Conservation (phyloP, 2,113 vertebrate species). For the Nymphicus hollandicus region DNA sequence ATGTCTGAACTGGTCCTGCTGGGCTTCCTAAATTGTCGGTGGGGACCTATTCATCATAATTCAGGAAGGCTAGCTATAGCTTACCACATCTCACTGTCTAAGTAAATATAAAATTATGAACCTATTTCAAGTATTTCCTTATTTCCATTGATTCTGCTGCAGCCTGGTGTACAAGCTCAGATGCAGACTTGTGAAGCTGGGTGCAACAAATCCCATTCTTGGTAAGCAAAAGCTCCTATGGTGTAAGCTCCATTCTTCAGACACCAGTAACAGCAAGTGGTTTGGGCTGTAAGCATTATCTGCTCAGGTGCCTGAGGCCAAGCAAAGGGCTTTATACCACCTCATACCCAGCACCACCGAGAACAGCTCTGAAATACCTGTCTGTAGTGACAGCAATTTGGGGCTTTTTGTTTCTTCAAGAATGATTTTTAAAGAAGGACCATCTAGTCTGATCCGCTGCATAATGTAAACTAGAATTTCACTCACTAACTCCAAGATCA, state of each 20-base stretch:
- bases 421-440: background rate
- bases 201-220: background rate
- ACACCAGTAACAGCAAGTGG: fast-evolving
- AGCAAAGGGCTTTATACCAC: fast-evolving
- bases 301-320: background rate
- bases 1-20: background rate
- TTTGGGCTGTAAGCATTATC: background rate
- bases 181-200: background rate
- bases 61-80: background rate
- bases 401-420: background rate
- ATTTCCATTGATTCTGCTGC: background rate
- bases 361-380: background rate
- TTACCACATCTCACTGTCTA: background rate
- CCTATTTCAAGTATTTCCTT: background rate
- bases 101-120: background rate
- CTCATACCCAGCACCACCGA: fast-evolving
- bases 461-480: background rate
- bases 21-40: background rate
- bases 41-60: background rate
- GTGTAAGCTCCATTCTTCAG: background rate
- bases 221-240: fast-evolving
- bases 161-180: background rate
- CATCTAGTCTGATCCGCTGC: background rate
- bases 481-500: background rate
- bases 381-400: background rate